Conservation (phyloP, 1,140 invertebrate species). For the Bemisia tabaci region DNA sequence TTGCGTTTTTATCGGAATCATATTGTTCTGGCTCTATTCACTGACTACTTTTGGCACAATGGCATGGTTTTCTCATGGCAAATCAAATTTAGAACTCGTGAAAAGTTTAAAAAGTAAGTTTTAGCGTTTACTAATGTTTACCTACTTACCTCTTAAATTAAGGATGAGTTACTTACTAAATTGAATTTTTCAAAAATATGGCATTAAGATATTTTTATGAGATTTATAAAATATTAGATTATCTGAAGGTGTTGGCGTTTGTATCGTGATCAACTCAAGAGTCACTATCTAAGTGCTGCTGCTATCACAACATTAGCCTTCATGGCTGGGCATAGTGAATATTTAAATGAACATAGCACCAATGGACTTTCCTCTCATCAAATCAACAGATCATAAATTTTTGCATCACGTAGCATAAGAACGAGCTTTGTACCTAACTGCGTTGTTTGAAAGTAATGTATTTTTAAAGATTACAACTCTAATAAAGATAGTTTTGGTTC, state of each 20-base stretch:
- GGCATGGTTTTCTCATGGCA: conserved; percentile 65
- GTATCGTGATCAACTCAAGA: neutral
- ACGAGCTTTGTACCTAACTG: too few species aligned
- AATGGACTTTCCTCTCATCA: too few species aligned
- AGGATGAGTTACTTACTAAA: conserved; percentile 1
- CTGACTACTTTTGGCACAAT: conserved; percentile 8
- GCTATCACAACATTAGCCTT: too few species aligned
- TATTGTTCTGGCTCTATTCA: neutral
- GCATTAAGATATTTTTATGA: neutral
- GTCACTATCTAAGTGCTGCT: neutral
- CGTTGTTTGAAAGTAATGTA: too few species aligned
- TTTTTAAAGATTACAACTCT: too few species aligned
- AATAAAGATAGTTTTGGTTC: too few species aligned
- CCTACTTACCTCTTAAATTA: conserved; percentile 4
- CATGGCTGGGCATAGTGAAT: too few species aligned
- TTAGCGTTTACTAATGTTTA: neutral
- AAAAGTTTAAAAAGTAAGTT: conserved; percentile 62
- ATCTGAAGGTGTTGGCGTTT: conserved; percentile 1
- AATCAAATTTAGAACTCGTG: conserved; percentile 69
- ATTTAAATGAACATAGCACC: too few species aligned
- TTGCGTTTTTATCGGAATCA: neutral
- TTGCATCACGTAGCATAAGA: too few species aligned
- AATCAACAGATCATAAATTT: too few species aligned
- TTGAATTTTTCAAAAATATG: neutral
- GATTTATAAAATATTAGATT: neutral